These are phyloP conservation scores for Brachynemurus nebulosus DNA, from an alignment of 2,888 invertebrate genomes.

Conservation along the genomic window DNA sequence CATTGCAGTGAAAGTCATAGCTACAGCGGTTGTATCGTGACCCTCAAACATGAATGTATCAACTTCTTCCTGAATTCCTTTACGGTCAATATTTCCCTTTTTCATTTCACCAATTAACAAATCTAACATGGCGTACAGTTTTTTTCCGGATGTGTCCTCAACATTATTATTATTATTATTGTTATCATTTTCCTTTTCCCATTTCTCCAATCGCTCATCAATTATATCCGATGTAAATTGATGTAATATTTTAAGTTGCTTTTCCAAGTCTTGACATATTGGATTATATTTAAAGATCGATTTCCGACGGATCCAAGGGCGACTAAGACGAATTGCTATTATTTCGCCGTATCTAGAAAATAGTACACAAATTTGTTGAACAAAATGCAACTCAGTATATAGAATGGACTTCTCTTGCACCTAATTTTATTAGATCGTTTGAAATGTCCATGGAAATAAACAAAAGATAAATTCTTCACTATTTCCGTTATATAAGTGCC, in stretches of 20 bases:
- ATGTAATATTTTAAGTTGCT: slow-evolving; percentile 7
- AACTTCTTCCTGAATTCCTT: slow-evolving; percentile 11
- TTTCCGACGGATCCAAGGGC: slow-evolving; percentile 5
- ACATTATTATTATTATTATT: slow-evolving; percentile 1
- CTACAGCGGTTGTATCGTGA: slow-evolving; percentile 38
- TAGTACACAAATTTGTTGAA: no score
- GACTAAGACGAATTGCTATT: slow-evolving; percentile 2
- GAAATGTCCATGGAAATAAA: no score
- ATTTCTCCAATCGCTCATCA: slow-evolving; percentile 7
- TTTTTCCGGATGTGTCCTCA: slow-evolving; percentile 5
- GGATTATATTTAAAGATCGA: background rate
- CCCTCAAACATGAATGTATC: slow-evolving; percentile 23
- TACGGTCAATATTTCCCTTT: slow-evolving; percentile 7
- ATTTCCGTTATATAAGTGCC: no score
- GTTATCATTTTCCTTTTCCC: slow-evolving; percentile 5
- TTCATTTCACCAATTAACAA: slow-evolving; percentile 7
- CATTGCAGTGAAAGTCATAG: slow-evolving; percentile 31
- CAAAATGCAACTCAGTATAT: no score
- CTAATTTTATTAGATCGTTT: no score
- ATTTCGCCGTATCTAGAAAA: slow-evolving; percentile 8
- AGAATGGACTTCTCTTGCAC: no score
- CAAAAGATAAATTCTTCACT: no score
- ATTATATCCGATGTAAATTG: slow-evolving; percentile 10
- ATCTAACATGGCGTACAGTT: slow-evolving; percentile 10
- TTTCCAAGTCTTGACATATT: background rate